A percentile compares a stretch with the other conserved stretches of the same genome.
These are phyloP conservation scores for Podabrus alpinus DNA, from an alignment of 2,888 invertebrate genomes.

Conservation along the genomic window DNA sequence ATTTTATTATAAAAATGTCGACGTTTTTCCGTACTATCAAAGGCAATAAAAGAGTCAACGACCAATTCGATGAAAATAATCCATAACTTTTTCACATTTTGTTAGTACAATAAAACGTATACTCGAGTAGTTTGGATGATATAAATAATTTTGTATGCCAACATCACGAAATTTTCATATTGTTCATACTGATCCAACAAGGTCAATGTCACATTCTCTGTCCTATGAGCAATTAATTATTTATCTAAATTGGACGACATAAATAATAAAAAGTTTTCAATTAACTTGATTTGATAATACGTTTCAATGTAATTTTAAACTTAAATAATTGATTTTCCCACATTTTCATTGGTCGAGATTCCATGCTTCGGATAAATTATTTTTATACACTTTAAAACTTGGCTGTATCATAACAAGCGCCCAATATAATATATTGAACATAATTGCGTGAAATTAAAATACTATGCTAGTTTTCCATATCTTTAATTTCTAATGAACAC, in stretches of 20 bases:
- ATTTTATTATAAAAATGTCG: background rate
- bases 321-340: background rate
- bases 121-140: background rate
- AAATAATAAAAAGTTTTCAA: background rate
- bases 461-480: background rate
- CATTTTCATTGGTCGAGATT: background rate
- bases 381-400: background rate
- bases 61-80: background rate
- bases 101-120: background rate
- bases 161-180: background rate
- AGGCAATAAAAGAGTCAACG: background rate
- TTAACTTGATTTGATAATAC: background rate
- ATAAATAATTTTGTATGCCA: background rate
- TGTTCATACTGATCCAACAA: background rate
- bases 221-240: background rate
- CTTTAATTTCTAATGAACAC: background rate
- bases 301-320: background rate
- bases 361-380: background rate
- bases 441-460: background rate
- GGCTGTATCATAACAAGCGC: background rate
- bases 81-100: background rate
- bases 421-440: background rate
- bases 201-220: background rate
- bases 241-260: background rate
- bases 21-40: background rate